Evolutionary conservation across 2,888 invertebrate genomes (phyloP).

Genomic region (Agonopterix arenella): DNA sequence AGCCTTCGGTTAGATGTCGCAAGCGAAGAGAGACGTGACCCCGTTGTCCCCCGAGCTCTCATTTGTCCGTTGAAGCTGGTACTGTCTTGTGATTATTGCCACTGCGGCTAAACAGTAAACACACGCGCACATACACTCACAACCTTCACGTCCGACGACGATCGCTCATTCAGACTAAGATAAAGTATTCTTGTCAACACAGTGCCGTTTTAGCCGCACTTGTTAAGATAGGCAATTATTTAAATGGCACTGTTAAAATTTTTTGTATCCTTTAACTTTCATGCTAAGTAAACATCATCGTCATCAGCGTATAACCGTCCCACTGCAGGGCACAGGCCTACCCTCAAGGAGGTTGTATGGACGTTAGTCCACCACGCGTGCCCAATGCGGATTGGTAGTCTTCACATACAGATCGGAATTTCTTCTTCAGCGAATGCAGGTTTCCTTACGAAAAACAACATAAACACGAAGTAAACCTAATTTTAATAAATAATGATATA

Average conservation of each 20-base stretch:
- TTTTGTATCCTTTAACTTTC: too few species aligned
- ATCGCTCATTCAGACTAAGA: constrained; percentile 30
- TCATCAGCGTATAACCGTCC: too few species aligned
- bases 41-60: constrained; percentile 27
- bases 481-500: too few species aligned
- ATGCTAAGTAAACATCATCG: too few species aligned
- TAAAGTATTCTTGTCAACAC: constrained; percentile 22
- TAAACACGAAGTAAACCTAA: too few species aligned
- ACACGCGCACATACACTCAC: constrained; percentile 18
- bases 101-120: constrained; percentile 6
- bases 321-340: too few species aligned
- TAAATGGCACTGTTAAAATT: background rate
- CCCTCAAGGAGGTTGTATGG: too few species aligned
- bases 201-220: constrained; percentile 2
- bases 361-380: too few species aligned
- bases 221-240: background rate
- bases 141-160: constrained; percentile 14
- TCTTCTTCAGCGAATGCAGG: too few species aligned
- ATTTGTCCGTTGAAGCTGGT: constrained; percentile 29
- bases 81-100: constrained; percentile 7
- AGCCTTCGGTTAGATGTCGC: constrained; percentile 51
- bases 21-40: constrained; percentile 46
- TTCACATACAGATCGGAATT: too few species aligned
- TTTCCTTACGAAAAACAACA: too few species aligned
- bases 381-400: too few species aligned